Conservation (phyloP, 2,888 invertebrate genomes). For the Pediacus dermestoides region DNA sequence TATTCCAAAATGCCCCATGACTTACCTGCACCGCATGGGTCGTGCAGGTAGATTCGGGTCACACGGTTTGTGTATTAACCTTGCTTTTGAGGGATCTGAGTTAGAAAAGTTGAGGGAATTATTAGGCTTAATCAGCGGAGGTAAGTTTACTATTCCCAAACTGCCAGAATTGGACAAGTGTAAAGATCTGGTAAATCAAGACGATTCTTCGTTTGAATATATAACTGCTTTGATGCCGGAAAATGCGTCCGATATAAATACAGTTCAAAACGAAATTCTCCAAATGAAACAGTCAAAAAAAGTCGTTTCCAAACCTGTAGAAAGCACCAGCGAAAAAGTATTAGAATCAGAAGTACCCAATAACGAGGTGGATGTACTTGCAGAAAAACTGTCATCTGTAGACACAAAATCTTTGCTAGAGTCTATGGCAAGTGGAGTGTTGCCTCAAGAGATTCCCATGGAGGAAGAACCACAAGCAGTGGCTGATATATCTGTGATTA, state of each 20-base stretch:
- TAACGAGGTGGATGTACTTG: neutral
- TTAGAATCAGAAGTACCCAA: no score
- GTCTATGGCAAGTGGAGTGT: constrained; percentile 2
- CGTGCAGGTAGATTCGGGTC: constrained; percentile 93
- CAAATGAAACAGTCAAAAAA: constrained; percentile 20
- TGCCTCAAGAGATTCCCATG: no score
- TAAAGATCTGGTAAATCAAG: constrained; percentile 37
- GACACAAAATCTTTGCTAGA: neutral
- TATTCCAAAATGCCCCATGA: constrained; percentile 72
- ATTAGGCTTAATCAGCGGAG: constrained; percentile 56
- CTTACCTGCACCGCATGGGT: constrained; percentile 92
- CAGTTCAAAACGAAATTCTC: constrained; percentile 22
- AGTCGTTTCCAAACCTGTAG: no score
- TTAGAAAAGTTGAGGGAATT: constrained; percentile 56
- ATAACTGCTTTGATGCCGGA: constrained; percentile 30
- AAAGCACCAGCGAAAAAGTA: no score
- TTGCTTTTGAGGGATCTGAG: constrained; percentile 67
- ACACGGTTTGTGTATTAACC: constrained; percentile 73
- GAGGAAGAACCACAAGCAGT: neutral
- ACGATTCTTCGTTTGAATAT: constrained; percentile 32
- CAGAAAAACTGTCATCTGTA: no score
- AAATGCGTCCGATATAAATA: constrained; percentile 11
- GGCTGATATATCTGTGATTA: no score
- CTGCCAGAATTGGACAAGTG: constrained; percentile 44
- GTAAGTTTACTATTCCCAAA: constrained; percentile 52